Evolutionary conservation across 2,797 vertebrate species (phyloP).

Genomic region (Sebastes hubbsi): DNA sequence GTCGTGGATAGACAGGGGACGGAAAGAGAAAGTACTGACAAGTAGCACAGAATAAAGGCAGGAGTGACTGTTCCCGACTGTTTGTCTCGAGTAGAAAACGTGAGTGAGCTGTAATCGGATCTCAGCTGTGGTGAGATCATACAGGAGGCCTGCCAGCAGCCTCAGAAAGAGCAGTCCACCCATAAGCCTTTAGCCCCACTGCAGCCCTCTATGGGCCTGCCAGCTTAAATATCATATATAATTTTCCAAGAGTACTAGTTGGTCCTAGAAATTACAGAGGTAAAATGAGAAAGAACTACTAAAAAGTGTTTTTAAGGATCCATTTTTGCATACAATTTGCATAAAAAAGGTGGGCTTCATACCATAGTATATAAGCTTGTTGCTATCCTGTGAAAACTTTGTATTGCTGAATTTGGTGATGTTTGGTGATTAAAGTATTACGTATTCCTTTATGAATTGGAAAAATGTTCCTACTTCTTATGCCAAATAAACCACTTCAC

Average conservation of each 20-base stretch:
- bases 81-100: conserved; percentile 69
- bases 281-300: not conserved
- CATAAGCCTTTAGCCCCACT: conserved; percentile 47
- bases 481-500: not conserved
- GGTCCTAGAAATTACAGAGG: conserved; percentile 13
- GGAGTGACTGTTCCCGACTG: conserved; percentile 50
- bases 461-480: not conserved
- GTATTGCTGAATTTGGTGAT: not conserved
- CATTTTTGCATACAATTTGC: not conserved
- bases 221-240: conserved; percentile 32
- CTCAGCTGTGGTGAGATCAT: conserved; percentile 78
- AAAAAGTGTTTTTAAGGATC: not conserved
- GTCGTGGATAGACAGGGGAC: not conserved
- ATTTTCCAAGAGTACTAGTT: conserved; percentile 22
- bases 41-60: conserved; percentile 24
- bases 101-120: conserved; percentile 79
- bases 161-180: conserved; percentile 61
- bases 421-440: not conserved
- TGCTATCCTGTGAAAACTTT: not conserved
- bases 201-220: conserved; percentile 32
- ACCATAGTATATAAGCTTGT: not conserved
- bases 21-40: conserved; percentile 5
- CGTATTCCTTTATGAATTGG: not conserved
- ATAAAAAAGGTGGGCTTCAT: not conserved
- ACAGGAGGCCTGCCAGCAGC: conserved; percentile 66